Evolutionary conservation across 1,140 invertebrate species (phyloP).

Genomic region (Tribolium madens): DNA sequence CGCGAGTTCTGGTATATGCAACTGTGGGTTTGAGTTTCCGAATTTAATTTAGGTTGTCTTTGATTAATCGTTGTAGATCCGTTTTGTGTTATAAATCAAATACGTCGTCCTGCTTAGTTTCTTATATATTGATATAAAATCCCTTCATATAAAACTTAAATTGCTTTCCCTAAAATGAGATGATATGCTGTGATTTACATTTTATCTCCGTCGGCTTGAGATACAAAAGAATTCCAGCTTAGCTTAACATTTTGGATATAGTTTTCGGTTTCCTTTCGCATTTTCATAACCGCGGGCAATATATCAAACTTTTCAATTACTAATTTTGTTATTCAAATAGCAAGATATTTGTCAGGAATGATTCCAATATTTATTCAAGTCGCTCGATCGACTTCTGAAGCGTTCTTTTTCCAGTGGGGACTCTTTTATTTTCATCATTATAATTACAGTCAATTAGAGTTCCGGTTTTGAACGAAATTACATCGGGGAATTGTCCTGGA

Average conservation of each 20-base stretch:
- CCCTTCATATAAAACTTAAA: slow-evolving; percentile 35
- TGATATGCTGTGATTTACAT: slow-evolving; percentile 37
- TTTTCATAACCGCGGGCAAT: slow-evolving; percentile 20
- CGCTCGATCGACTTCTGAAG: not conserved
- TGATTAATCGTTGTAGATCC: slow-evolving; percentile 1
- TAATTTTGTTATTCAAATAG: slow-evolving; percentile 36
- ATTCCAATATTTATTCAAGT: slow-evolving; percentile 16
- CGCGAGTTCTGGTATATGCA: too few species aligned
- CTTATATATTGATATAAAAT: slow-evolving; percentile 32
- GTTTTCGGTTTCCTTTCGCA: slow-evolving; percentile 26
- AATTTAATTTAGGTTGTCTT: slow-evolving; percentile 22
- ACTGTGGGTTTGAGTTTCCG: not conserved
- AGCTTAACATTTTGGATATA: slow-evolving; percentile 37
- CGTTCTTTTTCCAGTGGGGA: slow-evolving; percentile 1
- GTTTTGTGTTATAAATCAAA: slow-evolving; percentile 14
- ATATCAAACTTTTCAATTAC: slow-evolving; percentile 38
- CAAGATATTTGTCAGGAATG: slow-evolving; percentile 23
- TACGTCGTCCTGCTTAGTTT: not conserved
- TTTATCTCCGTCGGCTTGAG: slow-evolving; percentile 21
- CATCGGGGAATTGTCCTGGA: slow-evolving; percentile 22
- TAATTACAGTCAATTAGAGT: slow-evolving; percentile 35
- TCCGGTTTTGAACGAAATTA: slow-evolving; percentile 30
- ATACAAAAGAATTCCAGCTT: slow-evolving; percentile 33
- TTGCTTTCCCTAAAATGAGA: slow-evolving; percentile 20
- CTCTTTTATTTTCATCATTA: slow-evolving; percentile 14